phyloP scores from a whole-genome alignment of 2,888 invertebrate species.

The Matsumyia berberina region DNA sequence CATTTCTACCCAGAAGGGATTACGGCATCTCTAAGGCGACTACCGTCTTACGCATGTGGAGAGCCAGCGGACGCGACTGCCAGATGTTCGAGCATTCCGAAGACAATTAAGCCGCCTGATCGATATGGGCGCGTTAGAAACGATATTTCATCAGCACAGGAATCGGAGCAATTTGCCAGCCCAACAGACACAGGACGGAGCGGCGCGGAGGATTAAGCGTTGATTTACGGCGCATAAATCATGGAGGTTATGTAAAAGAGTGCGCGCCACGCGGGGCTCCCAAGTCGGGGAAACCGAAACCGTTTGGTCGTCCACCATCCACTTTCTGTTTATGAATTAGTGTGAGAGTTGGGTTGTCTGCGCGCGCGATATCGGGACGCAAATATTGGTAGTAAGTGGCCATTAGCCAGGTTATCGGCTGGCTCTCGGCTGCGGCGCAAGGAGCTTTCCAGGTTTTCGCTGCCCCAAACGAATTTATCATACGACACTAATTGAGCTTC shows the following conservation, averaged over 20 bases:
- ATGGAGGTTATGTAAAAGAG: slow-evolving; percentile 68
- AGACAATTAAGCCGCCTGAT: slow-evolving; percentile 45
- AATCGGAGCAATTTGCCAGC: slow-evolving; percentile 69
- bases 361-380: slow-evolving; percentile 47
- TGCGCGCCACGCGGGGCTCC: slow-evolving; percentile 19
- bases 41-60: slow-evolving; percentile 60
- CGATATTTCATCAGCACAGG: slow-evolving; percentile 56
- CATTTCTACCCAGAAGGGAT: slow-evolving; percentile 64
- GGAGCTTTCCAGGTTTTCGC: slow-evolving; percentile 65
- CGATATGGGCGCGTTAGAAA: slow-evolving; percentile 51
- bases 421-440: slow-evolving; percentile 43
- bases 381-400: slow-evolving; percentile 70
- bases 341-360: slow-evolving; percentile 36
- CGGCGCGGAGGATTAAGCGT: slow-evolving; percentile 58
- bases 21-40: slow-evolving; percentile 48
- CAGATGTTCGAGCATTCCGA: slow-evolving; percentile 57
- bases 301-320: not conserved
- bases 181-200: slow-evolving; percentile 41
- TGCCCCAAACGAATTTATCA: slow-evolving; percentile 72
- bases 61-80: not conserved
- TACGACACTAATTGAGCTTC: slow-evolving; percentile 76
- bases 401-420: slow-evolving; percentile 67
- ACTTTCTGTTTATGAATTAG: slow-evolving; percentile 48
- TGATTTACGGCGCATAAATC: slow-evolving; percentile 72
- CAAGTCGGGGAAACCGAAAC: no score